phyloP scores from a whole-genome alignment of 2,113 vertebrate genomes.

The Actenoides lindsayi region DNA sequence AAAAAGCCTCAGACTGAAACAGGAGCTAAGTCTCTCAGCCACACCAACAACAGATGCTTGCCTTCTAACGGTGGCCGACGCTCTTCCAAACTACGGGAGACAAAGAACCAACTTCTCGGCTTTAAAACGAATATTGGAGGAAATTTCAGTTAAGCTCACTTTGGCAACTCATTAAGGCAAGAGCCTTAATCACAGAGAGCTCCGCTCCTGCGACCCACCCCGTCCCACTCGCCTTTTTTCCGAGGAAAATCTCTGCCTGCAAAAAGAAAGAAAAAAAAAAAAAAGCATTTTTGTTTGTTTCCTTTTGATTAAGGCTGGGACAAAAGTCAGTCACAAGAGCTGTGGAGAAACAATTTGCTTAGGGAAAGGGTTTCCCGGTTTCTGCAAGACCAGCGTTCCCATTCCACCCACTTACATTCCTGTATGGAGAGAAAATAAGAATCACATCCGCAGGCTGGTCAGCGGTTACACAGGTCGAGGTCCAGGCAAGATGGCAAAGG shows the following conservation, averaged over 20 bases:
- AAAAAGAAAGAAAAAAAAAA: not conserved
- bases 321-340: constrained; percentile 40
- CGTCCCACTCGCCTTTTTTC: not conserved
- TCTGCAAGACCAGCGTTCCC: constrained; percentile 60
- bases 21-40: not conserved
- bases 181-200: not conserved
- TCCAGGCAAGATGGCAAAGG: not conserved
- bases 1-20: too few relatives aligned
- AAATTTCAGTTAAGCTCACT: not conserved
- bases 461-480: not conserved
- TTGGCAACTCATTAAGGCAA: fast-evolving
- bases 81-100: not conserved
- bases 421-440: constrained; percentile 30
- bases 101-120: not conserved
- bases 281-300: constrained; percentile 35
- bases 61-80: not conserved
- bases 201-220: not conserved
- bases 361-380: constrained; percentile 50
- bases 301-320: not conserved
- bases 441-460: constrained; percentile 29
- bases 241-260: not conserved
- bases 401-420: constrained; percentile 64
- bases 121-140: fast-evolving
- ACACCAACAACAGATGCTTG: not conserved
- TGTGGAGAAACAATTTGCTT: constrained; percentile 32